Evolutionary conservation across 2,888 invertebrate genomes (phyloP).

Genomic region (Pandemis cinnamomeana): DNA sequence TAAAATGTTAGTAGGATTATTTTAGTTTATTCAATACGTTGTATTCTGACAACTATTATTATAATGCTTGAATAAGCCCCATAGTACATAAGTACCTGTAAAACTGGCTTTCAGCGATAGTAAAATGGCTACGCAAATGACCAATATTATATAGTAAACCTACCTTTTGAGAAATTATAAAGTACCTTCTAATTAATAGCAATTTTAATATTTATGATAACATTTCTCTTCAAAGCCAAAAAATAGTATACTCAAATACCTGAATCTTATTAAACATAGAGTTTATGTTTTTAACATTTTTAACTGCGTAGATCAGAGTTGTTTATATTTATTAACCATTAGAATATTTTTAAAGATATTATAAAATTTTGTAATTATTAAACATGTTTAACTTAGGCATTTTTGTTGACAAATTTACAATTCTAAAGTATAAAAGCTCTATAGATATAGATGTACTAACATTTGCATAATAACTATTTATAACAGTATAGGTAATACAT

Average conservation of each 20-base stretch:
- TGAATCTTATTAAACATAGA: background rate
- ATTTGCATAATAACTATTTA: background rate
- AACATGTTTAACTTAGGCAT: background rate
- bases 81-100: background rate
- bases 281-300: background rate
- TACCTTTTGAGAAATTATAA: conserved; percentile 8
- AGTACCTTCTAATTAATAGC: background rate
- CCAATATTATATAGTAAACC: conserved; percentile 15
- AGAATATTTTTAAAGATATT: conserved; percentile 4
- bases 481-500: background rate
- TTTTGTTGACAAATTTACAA: background rate
- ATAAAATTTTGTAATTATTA: background rate
- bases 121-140: conserved; percentile 13
- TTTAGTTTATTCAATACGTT: background rate
- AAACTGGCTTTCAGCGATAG: conserved; percentile 7
- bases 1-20: background rate
- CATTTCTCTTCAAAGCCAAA: conserved; percentile 32
- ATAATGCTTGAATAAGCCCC: background rate
- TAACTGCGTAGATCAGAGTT: background rate
- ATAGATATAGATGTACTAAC: background rate
- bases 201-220: conserved; percentile 16
- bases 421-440: background rate
- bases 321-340: background rate
- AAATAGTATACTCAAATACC: conserved; percentile 24
- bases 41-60: background rate